phyloP scores from a whole-genome alignment of 2,113 vertebrate genomes.

The Mus spicilegus region DNA sequence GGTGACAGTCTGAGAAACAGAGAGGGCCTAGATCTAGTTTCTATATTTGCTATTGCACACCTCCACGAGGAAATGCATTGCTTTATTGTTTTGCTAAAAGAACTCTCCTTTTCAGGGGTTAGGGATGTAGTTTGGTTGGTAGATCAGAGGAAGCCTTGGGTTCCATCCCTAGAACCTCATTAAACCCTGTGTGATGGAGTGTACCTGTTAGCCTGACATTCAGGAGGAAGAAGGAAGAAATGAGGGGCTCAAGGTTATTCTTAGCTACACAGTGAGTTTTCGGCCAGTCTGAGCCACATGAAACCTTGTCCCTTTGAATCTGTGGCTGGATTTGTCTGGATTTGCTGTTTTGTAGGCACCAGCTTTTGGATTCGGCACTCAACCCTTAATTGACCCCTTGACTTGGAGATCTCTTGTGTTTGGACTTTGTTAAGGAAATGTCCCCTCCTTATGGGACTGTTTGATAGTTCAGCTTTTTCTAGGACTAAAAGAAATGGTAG shows the following conservation, averaged over 20 bases:
- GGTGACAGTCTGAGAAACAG: neutral
- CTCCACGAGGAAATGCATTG: neutral
- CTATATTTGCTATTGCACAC: neutral
- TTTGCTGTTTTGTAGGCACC: slow-evolving; percentile 23
- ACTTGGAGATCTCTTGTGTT: neutral
- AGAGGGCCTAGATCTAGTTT: neutral
- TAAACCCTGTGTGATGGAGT: neutral
- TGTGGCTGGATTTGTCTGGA: neutral
- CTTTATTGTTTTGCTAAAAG: slow-evolving; percentile 9
- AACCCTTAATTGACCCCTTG: neutral
- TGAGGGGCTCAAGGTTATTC: neutral
- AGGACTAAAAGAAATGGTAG: neutral
- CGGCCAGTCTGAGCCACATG: neutral
- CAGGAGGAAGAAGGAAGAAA: neutral
- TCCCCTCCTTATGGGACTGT: neutral
- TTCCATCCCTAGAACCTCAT: neutral
- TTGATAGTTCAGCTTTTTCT: slow-evolving; percentile 24
- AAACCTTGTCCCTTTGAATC: neutral
- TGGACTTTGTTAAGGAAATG: neutral
- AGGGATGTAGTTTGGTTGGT: neutral
- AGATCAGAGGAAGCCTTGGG: neutral
- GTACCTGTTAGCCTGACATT: neutral
- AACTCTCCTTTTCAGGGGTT: neutral
- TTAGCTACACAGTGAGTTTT: neutral
- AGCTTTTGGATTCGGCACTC: neutral